These are phyloP conservation scores for Bursaphelenchus okinawaensis DNA, from an alignment of 2,888 invertebrate species.

Conservation along the genomic window DNA sequence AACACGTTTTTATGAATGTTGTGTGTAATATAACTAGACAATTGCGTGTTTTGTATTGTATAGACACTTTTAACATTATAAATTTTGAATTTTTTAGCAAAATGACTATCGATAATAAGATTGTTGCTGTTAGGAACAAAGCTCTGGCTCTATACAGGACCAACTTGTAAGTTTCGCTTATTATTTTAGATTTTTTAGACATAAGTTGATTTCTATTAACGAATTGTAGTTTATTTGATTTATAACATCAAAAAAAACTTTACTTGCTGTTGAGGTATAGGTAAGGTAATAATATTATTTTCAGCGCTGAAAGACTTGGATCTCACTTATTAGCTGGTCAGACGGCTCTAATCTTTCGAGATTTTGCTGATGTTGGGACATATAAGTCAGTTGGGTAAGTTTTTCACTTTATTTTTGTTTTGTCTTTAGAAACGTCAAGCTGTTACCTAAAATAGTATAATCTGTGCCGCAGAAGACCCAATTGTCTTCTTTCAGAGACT, in stretches of 20 bases:
- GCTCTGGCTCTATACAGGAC: background rate
- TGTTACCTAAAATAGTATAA: too few species aligned
- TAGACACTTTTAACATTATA: too few species aligned
- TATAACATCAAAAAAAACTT: background rate
- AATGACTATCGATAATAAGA: slow-evolving; percentile 2
- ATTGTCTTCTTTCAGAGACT: slow-evolving; percentile 22
- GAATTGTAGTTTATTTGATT: background rate
- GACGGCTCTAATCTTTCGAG: slow-evolving; percentile 12
- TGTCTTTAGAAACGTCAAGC: too few species aligned
- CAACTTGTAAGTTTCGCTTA: slow-evolving; percentile 6
- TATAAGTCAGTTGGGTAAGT: slow-evolving; percentile 33
- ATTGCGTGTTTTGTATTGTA: too few species aligned
- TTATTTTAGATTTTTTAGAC: background rate
- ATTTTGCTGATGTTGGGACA: slow-evolving; percentile 29
- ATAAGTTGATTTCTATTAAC: background rate
- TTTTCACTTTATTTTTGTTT: background rate
- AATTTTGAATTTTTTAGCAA: too few species aligned
- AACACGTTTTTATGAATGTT: too few species aligned
- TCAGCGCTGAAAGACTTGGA: background rate
- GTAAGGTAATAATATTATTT: too few species aligned
- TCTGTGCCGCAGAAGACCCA: too few species aligned
- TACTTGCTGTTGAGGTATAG: background rate
- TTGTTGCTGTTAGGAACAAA: slow-evolving; percentile 5
- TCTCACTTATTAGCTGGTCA: background rate
- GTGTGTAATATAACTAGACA: too few species aligned